Evolutionary conservation across 2,888 invertebrate genomes (phyloP).

Genomic region (Clunio marinus): DNA sequence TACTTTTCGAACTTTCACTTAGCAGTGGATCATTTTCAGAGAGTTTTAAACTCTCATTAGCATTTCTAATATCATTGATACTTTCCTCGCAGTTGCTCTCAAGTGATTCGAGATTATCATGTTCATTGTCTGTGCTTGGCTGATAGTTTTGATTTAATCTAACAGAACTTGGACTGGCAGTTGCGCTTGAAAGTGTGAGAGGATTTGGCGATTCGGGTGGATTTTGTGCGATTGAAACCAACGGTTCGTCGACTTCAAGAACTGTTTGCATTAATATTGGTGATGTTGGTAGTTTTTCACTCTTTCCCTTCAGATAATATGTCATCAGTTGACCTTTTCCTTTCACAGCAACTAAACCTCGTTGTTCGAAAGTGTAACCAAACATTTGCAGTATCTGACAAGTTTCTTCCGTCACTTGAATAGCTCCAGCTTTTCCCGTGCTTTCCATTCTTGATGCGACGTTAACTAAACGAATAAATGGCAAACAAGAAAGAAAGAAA

Average conservation of each 20-base stretch:
- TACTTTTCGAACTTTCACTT: neutral
- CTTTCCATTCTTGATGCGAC: slow-evolving; percentile 98
- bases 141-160: slow-evolving; percentile 40
- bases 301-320: slow-evolving; percentile 71
- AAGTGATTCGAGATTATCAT: slow-evolving; percentile 33
- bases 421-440: slow-evolving; percentile 90
- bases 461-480: slow-evolving; percentile 63
- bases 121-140: slow-evolving; percentile 31
- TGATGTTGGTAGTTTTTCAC: slow-evolving; percentile 41
- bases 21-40: slow-evolving; percentile 34
- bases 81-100: slow-evolving; percentile 38
- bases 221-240: slow-evolving; percentile 45
- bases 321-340: slow-evolving; percentile 96
- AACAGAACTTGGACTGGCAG: slow-evolving; percentile 40
- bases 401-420: slow-evolving; percentile 95
- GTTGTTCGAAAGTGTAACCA: slow-evolving; percentile 89
- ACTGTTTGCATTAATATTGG: slow-evolving; percentile 49
- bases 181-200: slow-evolving; percentile 37
- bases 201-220: slow-evolving; percentile 42
- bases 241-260: slow-evolving; percentile 51
- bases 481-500: neutral
- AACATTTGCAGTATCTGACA: slow-evolving; percentile 81
- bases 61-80: slow-evolving; percentile 21
- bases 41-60: slow-evolving; percentile 1
- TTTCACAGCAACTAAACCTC: slow-evolving; percentile 92